Evolutionary conservation across 2,797 vertebrate genomes (phyloP).

Genomic region (Hyperoplus immaculatus): DNA sequence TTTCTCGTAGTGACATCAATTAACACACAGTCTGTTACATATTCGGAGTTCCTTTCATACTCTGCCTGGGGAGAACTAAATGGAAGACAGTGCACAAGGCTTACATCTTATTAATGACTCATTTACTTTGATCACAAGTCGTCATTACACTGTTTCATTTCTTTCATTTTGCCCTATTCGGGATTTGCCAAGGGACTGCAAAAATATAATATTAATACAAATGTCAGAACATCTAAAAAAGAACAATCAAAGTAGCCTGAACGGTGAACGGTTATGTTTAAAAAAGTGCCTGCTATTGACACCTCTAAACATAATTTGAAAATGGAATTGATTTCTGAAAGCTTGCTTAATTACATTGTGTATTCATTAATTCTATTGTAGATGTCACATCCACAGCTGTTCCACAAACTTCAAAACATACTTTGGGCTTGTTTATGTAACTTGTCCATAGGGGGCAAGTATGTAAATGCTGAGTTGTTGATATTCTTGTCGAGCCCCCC

Average conservation of each 20-base stretch:
- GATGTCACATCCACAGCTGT: conserved; percentile 49
- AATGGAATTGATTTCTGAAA: conserved; percentile 56
- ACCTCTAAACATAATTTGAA: conserved; percentile 20
- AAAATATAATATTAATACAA: not conserved
- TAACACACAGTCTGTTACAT: conserved; percentile 72
- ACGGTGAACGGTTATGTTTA: conserved; percentile 50
- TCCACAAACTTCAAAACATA: conserved; percentile 37
- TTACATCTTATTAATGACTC: conserved; percentile 78
- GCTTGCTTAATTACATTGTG: conserved; percentile 55
- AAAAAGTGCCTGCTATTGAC: conserved; percentile 36
- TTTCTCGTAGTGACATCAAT: conserved; percentile 74
- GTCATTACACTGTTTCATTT: conserved; percentile 71
- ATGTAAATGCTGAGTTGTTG: conserved; percentile 65
- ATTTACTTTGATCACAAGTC: conserved; percentile 80
- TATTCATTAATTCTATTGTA: conserved; percentile 34
- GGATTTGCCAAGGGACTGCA: conserved; percentile 61
- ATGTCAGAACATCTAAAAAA: conserved; percentile 38
- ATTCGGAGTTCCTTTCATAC: conserved; percentile 71
- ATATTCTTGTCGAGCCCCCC: conserved; percentile 55
- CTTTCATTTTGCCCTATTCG: conserved; percentile 64
- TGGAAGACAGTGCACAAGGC: conserved; percentile 60
- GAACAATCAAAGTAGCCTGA: conserved; percentile 37
- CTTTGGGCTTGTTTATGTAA: conserved; percentile 58
- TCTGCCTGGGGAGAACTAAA: conserved; percentile 73
- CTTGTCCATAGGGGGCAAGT: conserved; percentile 41